These are phyloP conservation scores for Drosophila sturtevanti DNA, from an alignment of 1,140 invertebrate genomes.

Conservation along the genomic window DNA sequence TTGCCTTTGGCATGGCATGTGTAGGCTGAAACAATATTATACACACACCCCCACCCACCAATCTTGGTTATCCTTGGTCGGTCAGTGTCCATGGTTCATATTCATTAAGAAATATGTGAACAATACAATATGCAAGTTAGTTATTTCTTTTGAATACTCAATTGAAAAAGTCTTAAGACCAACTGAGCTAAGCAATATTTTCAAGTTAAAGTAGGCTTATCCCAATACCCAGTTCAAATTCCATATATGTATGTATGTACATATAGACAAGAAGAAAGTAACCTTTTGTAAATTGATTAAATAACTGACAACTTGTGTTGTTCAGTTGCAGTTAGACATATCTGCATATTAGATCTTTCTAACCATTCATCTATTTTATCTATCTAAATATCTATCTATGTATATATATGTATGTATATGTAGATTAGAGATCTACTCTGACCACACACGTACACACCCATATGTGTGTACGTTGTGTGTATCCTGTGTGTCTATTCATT, in stretches of 20 bases:
- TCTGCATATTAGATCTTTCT: constrained; percentile 56
- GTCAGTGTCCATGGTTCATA: constrained; percentile 64
- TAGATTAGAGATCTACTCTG: constrained; percentile 23
- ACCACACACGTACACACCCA: constrained; percentile 45
- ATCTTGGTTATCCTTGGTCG: constrained; percentile 5
- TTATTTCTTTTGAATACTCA: constrained; percentile 35
- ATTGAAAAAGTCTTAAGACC: constrained; percentile 38
- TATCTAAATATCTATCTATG: too few species aligned
- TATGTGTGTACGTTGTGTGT: neutral
- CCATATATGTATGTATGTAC: constrained; percentile 5
- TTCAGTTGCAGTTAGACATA: constrained; percentile 63
- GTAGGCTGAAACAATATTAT: constrained; percentile 64
- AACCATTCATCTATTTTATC: neutral
- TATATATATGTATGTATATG: constrained; percentile 25
- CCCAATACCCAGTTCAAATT: constrained; percentile 23
- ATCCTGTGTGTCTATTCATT: constrained; percentile 54
- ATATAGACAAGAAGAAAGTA: constrained; percentile 3
- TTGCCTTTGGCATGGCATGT: constrained; percentile 36
- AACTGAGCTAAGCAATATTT: constrained; percentile 65
- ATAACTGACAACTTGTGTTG: constrained; percentile 55
- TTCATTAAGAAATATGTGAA: constrained; percentile 67
- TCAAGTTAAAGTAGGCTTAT: constrained; percentile 79
- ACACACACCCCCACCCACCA: constrained; percentile 45
- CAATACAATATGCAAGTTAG: constrained; percentile 65
- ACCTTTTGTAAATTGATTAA: constrained; percentile 73